phyloP scores from a whole-genome alignment of 2,113 vertebrate species.

The Catharus fuscescens region DNA sequence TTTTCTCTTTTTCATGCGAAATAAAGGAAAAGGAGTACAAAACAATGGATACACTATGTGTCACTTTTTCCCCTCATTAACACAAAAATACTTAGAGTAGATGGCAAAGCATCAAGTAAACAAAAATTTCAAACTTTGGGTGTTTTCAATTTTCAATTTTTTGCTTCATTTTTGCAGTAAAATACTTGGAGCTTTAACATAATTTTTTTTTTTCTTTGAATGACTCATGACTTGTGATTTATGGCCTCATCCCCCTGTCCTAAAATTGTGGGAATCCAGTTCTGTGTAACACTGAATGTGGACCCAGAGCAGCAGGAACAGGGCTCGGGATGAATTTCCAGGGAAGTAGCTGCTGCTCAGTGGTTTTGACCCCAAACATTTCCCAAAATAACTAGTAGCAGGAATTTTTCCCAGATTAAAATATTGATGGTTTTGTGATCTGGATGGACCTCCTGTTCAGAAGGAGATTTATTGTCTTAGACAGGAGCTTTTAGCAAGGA shows the following conservation, averaged over 20 bases:
- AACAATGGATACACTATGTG: not conserved
- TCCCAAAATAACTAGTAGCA: not conserved
- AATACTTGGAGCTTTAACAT: not conserved
- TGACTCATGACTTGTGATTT: not conserved
- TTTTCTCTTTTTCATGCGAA: constrained; percentile 32
- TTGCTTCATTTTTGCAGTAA: not conserved
- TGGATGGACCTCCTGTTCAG: not conserved
- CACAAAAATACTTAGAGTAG: not conserved
- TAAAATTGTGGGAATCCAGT: not conserved
- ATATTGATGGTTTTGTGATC: not conserved
- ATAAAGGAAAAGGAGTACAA: constrained; percentile 53
- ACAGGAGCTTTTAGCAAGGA: not conserved
- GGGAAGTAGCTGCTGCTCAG: not conserved
- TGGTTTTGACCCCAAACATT: not conserved
- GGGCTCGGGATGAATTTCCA: not conserved
- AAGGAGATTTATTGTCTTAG: not conserved
- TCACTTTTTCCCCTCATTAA: not conserved
- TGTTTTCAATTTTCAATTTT: not conserved
- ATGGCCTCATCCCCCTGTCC: not conserved
- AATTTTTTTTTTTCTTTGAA: not conserved
- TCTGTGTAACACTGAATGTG: not conserved
- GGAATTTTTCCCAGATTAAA: not conserved
- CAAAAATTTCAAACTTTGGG: not conserved
- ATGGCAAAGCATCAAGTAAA: not conserved
- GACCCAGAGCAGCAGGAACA: not conserved